Evolutionary conservation across 2,113 vertebrate genomes (phyloP), one percentile per base, ranked within the genome.

Genomic region (Oncorhynchus mykiss): DNA sequence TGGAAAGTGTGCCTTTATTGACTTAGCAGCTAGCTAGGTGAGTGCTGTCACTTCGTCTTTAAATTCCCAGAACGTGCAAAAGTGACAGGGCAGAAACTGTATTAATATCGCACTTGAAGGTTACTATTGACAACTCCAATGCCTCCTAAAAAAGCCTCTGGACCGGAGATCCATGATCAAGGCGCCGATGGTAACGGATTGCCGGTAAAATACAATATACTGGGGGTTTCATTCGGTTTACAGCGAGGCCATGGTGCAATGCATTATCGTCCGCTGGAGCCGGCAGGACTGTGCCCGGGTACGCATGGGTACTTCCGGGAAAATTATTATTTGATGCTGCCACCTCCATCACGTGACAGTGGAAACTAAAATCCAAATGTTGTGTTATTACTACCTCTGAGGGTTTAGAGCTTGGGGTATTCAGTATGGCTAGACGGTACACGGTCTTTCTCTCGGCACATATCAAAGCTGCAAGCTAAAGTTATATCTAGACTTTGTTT

Each of bases 181-280:
- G 91, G 90, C 90, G 91, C 87, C 88, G 93, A 94, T 94, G 93
- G 91, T 88, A 88, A 89, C 88, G 93, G 93, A 94, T 94, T 93
- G 88, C 90, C 88, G 87, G 86, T 84, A 64, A 81, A 34, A 85
- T 91, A 87, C 90, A 86, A 88, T 80, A 20, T 16, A 59, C 68
- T 79, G 74, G 73, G 84, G 9, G 80, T 88, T 83, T 82, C 79
- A 84, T 74, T 64, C 75, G 71, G 81, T 90, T 90, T 86, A 92
- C 79, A 71, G 71, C 67, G 89, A 88, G 90, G 90, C 92, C 93
- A 94, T 94, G 81, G 75, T 87, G 86, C 86, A 84, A 78, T 86
- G 84, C 80, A 75, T 87, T 82, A 82, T 81, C 78, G 71, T 86
- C 73, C 79, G 65, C 76, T 80, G 82, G 59, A 91, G 90, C 91